A percentile compares a stretch with the other conserved stretches of the same genome.
phyloP scores from a whole-genome alignment of 2,113 vertebrate genomes.

The Blennius ocellaris region DNA sequence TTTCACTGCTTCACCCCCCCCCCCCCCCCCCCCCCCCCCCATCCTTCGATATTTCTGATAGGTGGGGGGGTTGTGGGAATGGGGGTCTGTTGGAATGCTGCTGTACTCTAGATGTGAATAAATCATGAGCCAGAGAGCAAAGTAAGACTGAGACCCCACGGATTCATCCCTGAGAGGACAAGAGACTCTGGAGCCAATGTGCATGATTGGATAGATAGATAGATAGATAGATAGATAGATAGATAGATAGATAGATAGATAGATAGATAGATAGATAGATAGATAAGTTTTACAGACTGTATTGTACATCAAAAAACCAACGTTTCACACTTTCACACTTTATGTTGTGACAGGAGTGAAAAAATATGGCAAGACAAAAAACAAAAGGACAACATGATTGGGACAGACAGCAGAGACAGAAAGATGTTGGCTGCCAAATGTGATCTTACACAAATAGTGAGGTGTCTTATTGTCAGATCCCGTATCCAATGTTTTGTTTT shows the following conservation, averaged over 20 bases:
- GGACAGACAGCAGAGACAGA: neutral
- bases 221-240: no score
- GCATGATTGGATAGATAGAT: neutral
- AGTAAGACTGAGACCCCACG: conserved; percentile 56
- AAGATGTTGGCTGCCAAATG: neutral
- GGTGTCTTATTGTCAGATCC: neutral
- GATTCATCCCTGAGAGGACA: conserved; percentile 59
- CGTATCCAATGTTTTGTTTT: neutral
- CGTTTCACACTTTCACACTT: conserved; percentile 2
- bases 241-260: no score
- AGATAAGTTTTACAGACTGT: conserved; percentile 4
- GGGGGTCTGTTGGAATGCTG: conserved; percentile 48
- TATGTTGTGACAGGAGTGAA: neutral
- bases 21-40: conserved; percentile 6
- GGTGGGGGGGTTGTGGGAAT: conserved; percentile 41
- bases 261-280: no score
- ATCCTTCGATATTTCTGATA: conserved; percentile 57
- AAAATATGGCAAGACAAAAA: conserved; percentile 15
- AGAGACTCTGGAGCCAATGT: conserved; percentile 33
- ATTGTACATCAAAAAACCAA: conserved; percentile 39
- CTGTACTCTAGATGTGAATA: conserved; percentile 69
- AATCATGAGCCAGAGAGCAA: conserved; percentile 65
- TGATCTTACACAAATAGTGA: conserved; percentile 4
- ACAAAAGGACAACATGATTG: neutral
- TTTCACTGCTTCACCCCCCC: conserved; percentile 26